phyloP scores from a whole-genome alignment of 2,113 vertebrate species.

The Tachysurus fulvidraco region DNA sequence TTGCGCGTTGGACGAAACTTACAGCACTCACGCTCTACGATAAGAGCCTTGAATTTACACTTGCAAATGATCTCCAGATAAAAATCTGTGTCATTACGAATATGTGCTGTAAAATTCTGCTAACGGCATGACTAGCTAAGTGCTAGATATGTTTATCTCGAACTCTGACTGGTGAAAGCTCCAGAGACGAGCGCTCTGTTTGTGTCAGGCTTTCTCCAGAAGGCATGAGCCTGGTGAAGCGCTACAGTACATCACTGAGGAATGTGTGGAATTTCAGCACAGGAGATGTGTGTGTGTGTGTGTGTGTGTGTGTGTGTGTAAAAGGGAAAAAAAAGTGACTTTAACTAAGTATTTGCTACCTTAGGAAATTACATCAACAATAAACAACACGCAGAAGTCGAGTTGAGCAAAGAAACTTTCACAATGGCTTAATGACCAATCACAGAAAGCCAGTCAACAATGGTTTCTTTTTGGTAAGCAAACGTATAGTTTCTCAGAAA shows the following conservation, averaged over 20 bases:
- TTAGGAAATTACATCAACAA: background rate
- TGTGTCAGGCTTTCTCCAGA: background rate
- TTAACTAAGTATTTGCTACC: background rate
- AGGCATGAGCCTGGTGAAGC: background rate
- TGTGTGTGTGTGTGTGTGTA: background rate
- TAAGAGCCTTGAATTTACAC: background rate
- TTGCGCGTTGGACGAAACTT: too few relatives aligned
- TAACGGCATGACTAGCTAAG: background rate
- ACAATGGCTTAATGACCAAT: background rate
- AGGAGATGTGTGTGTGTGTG: background rate
- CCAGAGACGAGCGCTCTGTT: background rate
- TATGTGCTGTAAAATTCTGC: background rate
- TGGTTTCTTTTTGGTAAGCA: background rate
- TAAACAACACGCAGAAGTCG: background rate
- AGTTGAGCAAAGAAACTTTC: background rate
- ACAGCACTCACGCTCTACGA: background rate
- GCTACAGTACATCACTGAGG: background rate
- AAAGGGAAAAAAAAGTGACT: background rate
- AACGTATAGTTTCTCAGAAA: background rate
- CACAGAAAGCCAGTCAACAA: background rate
- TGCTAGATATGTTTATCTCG: background rate
- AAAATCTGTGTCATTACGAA: background rate
- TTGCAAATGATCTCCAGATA: background rate
- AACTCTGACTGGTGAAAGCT: background rate
- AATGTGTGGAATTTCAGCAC: conserved; percentile 25